Evolutionary conservation across 2,113 vertebrate genomes (phyloP).

Genomic region (Ctenomys sociabilis): DNA sequence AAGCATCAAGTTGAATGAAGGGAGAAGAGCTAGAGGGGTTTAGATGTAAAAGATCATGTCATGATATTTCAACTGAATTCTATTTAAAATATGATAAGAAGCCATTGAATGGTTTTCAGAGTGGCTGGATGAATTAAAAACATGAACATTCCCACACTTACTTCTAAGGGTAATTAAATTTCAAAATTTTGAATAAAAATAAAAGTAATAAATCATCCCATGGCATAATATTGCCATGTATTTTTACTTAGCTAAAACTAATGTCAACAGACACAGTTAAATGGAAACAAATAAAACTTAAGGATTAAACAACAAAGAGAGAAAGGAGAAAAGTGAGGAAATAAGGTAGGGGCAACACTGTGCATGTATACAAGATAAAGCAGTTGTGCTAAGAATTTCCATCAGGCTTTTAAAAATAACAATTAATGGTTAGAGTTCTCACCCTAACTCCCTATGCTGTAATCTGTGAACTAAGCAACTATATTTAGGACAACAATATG

Average conservation of each 20-base stretch:
- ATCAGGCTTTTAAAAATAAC: too few species aligned
- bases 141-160: neutral
- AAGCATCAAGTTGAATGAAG: neutral
- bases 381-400: too few species aligned
- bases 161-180: conserved; percentile 27
- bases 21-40: neutral
- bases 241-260: conserved; percentile 46
- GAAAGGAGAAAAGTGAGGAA: too few species aligned
- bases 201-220: neutral
- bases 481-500: too few species aligned
- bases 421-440: too few species aligned
- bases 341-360: too few species aligned
- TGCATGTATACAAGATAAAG: too few species aligned
- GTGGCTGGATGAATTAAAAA: neutral
- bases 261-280: neutral
- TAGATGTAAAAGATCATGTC: neutral
- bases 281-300: too few species aligned
- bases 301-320: too few species aligned
- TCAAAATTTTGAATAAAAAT: conserved; percentile 23
- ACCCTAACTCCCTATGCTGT: too few species aligned
- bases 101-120: neutral
- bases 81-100: neutral
- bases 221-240: neutral
- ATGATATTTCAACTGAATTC: conserved; percentile 24
- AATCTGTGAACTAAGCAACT: too few species aligned